A percentile compares a stretch with the other conserved stretches of the same genome.
Conservation (phyloP, 2,113 vertebrate species). For the Rhynchopsitta pachyrhyncha region DNA sequence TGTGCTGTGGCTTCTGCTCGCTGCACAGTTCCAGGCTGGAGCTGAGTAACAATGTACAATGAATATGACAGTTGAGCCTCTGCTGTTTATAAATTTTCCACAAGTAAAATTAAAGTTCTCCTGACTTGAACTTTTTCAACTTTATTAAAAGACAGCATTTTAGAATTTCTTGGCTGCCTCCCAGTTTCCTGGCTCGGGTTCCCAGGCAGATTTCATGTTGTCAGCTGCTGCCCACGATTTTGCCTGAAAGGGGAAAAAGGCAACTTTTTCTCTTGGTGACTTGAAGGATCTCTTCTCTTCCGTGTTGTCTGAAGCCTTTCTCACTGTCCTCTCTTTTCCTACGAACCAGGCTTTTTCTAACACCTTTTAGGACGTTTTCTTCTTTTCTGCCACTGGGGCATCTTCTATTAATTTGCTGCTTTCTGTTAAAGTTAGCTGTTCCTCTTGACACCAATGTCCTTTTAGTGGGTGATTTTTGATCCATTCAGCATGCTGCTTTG, state of each 20-base stretch:
- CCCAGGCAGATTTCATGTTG: constrained; percentile 18
- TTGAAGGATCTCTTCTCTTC: neutral
- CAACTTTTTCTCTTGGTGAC: neutral
- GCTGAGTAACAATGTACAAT: neutral
- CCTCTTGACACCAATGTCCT: neutral
- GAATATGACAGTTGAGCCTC: neutral
- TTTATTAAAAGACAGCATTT: constrained; percentile 12
- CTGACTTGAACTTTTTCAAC: neutral
- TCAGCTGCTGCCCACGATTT: constrained; percentile 4
- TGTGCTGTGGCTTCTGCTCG: neutral
- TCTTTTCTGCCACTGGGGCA: neutral
- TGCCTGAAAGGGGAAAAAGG: neutral
- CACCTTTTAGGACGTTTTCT: neutral
- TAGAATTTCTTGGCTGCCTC: constrained; percentile 22
- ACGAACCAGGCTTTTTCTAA: neutral
- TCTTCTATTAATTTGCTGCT: neutral
- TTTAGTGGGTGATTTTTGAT: neutral
- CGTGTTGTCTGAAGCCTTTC: neutral
- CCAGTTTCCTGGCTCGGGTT: constrained; percentile 5
- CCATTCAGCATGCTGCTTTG: neutral
- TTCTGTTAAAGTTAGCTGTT: neutral
- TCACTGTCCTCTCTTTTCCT: neutral
- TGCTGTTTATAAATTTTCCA: constrained; percentile 11
- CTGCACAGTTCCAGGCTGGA: neutral
- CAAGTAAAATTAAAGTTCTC: neutral